A percentile compares a stretch with the other conserved stretches of the same genome.
Conservation (phyloP, 1,140 invertebrate genomes). For the Aleiodes sp. region DNA sequence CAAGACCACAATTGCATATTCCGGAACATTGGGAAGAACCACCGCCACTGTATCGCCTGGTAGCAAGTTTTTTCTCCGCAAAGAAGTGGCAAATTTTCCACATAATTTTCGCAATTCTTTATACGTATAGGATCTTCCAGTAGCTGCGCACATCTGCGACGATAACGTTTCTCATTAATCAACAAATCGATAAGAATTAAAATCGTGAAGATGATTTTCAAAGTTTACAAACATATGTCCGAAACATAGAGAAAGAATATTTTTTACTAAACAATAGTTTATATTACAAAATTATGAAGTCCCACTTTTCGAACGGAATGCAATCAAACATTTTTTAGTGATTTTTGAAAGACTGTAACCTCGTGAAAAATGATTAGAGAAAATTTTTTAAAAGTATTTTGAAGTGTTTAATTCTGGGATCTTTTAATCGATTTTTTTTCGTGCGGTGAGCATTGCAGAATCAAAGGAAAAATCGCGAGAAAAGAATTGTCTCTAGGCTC, state of each 20-base stretch:
- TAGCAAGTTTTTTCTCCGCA: conserved; percentile 72
- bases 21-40: conserved; percentile 77
- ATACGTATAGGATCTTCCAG: conserved; percentile 75
- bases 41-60: conserved; percentile 75
- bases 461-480: too few species aligned
- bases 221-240: too few species aligned
- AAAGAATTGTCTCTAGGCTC: too few species aligned
- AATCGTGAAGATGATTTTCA: background rate
- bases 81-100: conserved; percentile 71
- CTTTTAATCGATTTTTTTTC: too few species aligned
- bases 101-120: conserved; percentile 70
- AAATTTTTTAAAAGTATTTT: too few species aligned
- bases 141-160: conserved; percentile 72
- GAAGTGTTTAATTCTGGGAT: too few species aligned
- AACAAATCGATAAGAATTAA: background rate
- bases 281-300: too few species aligned
- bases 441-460: too few species aligned
- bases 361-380: too few species aligned
- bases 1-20: conserved; percentile 73
- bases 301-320: too few species aligned
- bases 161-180: background rate
- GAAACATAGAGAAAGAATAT: background rate
- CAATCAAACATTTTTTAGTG: too few species aligned
- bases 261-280: background rate
- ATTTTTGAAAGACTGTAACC: too few species aligned